phyloP scores from a whole-genome alignment of 23 tunicate genomes.

The Trididemnum clinides region DNA sequence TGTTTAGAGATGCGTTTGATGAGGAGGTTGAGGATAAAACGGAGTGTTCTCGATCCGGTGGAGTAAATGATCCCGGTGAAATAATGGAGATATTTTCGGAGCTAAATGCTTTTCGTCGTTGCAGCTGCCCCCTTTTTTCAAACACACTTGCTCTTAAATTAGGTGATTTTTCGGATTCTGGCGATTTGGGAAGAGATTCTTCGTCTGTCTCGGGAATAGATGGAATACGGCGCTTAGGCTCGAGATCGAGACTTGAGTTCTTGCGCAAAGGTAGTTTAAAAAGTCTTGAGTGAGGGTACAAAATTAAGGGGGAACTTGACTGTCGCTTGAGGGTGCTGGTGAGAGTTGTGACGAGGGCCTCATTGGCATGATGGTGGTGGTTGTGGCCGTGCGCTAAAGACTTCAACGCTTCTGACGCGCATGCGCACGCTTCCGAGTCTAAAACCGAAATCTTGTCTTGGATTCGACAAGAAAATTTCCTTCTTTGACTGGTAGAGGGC shows the following conservation, averaged over 20 bases:
- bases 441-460: constrained; percentile 69
- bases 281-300: background rate
- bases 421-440: constrained; percentile 61
- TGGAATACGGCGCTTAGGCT: constrained; percentile 5
- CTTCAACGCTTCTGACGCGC: constrained; percentile 47
- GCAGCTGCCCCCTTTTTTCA: background rate
- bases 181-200: background rate
- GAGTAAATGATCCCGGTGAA: background rate
- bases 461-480: constrained; percentile 49
- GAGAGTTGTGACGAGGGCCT: constrained; percentile 38
- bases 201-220: constrained; percentile 44
- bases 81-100: constrained; percentile 32
- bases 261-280: background rate
- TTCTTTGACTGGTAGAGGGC: constrained; percentile 73
- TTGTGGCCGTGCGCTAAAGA: background rate
- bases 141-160: constrained; percentile 33
- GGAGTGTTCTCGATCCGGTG: background rate
- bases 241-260: background rate
- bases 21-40: constrained; percentile 46
- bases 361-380: constrained; percentile 19
- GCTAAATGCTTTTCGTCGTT: constrained; percentile 25
- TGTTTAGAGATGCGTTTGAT: constrained; percentile 56
- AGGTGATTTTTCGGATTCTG: background rate
- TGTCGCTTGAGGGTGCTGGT: constrained; percentile 44
- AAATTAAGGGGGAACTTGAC: background rate